Evolutionary conservation across 2,113 vertebrate species (phyloP).

Genomic region (Pluvianellus socialis): DNA sequence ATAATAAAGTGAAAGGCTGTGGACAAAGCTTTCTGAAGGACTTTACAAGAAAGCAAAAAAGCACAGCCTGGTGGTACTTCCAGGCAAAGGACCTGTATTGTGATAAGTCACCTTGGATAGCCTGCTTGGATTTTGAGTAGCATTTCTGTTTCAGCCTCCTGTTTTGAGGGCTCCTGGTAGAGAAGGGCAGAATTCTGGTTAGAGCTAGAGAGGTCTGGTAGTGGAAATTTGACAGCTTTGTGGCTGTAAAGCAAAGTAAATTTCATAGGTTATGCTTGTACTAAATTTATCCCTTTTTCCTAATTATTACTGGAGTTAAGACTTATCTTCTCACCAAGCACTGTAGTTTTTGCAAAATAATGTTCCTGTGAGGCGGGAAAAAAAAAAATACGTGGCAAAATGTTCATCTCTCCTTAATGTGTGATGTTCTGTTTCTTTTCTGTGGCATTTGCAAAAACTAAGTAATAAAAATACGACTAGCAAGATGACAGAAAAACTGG

Average conservation of each 20-base stretch:
- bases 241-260: background rate
- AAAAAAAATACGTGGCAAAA: background rate
- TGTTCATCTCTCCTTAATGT: background rate
- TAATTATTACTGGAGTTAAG: background rate
- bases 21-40: background rate
- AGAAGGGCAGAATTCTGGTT: background rate
- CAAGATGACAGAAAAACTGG: background rate
- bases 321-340: background rate
- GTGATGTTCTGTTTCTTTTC: background rate
- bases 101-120: background rate
- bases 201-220: background rate
- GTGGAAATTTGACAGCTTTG: background rate
- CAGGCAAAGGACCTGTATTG: background rate
- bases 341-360: background rate
- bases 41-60: background rate
- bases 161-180: background rate
- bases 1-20: background rate
- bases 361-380: accelerated
- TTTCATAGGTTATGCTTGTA: background rate
- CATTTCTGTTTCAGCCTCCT: background rate
- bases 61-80: background rate
- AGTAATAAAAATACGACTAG: background rate
- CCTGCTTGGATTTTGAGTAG: background rate
- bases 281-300: background rate
- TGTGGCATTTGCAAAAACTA: background rate